phyloP scores from a whole-genome alignment of 2,888 invertebrate genomes.

The Phyllotreta cruciferae region DNA sequence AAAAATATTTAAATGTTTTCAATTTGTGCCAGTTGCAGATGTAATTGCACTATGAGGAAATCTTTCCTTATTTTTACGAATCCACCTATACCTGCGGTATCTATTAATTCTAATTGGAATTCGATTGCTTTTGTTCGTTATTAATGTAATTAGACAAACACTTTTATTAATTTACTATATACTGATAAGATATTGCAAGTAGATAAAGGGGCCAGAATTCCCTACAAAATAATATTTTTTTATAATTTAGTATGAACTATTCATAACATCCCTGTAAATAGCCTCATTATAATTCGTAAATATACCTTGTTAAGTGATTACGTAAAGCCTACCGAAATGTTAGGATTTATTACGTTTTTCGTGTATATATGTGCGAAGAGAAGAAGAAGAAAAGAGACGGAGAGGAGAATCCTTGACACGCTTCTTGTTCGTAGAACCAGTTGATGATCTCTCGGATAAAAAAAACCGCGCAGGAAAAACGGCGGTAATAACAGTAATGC shows the following conservation, averaged over 20 bases:
- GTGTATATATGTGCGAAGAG: too few relatives aligned
- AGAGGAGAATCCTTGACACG: slow-evolving; percentile 42
- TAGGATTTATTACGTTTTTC: too few relatives aligned
- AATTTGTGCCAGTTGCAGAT: slow-evolving; percentile 47
- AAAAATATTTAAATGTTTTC: slow-evolving; percentile 47
- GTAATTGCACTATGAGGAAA: slow-evolving; percentile 45
- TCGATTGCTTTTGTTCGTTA: slow-evolving; percentile 26
- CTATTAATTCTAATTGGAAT: slow-evolving; percentile 33
- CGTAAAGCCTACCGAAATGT: too few relatives aligned
- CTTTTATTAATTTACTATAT: slow-evolving; percentile 1
- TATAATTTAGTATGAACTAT: too few relatives aligned
- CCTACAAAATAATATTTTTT: too few relatives aligned
- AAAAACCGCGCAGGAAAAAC: slow-evolving; percentile 36
- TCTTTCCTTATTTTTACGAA: slow-evolving; percentile 25
- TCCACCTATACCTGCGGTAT: neutral
- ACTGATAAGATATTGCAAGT: too few relatives aligned
- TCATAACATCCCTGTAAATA: too few relatives aligned
- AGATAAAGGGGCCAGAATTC: too few relatives aligned
- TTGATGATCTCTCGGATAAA: slow-evolving; percentile 41
- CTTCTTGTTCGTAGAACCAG: slow-evolving; percentile 41
- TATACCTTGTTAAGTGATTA: too few relatives aligned
- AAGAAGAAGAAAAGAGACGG: slow-evolving; percentile 6
- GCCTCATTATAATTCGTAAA: too few relatives aligned
- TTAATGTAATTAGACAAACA: slow-evolving; percentile 19
- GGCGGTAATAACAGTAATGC: slow-evolving; percentile 34